Evolutionary conservation across 53 echinoderm and acorn worm genomes (phyloP).

Genomic region (Luidia sarsii): DNA sequence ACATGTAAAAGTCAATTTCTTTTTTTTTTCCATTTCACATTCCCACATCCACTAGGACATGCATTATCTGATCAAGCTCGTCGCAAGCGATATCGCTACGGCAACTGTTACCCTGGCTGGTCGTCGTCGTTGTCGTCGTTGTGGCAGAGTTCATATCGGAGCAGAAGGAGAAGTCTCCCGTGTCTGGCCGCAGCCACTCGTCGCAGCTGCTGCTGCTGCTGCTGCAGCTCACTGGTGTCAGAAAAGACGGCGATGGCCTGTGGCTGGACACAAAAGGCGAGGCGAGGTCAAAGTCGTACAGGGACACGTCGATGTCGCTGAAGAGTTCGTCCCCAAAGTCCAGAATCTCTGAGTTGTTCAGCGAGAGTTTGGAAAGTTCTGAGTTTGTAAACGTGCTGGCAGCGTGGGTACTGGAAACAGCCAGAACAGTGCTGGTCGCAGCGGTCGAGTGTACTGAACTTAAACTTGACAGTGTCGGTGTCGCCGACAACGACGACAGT

Average conservation of each 20-base stretch:
- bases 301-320: conserved; percentile 83
- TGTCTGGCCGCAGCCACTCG: conserved; percentile 66
- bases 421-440: not conserved
- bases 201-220: conserved; percentile 53
- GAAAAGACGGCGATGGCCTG: conserved; percentile 52
- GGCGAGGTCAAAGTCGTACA: conserved; percentile 88
- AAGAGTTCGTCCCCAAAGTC: conserved; percentile 87
- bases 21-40: conserved; percentile 56
- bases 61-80: conserved; percentile 92
- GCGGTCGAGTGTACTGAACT: conserved; percentile 19
- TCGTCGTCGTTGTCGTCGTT: not conserved
- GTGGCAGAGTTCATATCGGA: conserved; percentile 39
- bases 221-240: conserved; percentile 33
- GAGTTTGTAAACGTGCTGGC: conserved; percentile 6
- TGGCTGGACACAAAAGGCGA: conserved; percentile 75
- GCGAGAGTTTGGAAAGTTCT: conserved; percentile 30
- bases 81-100: conserved; percentile 76
- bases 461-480: conserved; percentile 12
- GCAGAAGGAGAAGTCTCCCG: conserved; percentile 56
- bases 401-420: conserved; percentile 17
- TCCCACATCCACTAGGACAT: conserved; percentile 87
- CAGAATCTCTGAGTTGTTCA: conserved; percentile 69
- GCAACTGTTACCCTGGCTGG: conserved; percentile 66
- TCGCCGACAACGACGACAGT: conserved; percentile 4
- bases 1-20: conserved; percentile 31